Base-by-base conservation (phyloP, 2,797 vertebrate species). In the Jordanella pulchra region DNA sequence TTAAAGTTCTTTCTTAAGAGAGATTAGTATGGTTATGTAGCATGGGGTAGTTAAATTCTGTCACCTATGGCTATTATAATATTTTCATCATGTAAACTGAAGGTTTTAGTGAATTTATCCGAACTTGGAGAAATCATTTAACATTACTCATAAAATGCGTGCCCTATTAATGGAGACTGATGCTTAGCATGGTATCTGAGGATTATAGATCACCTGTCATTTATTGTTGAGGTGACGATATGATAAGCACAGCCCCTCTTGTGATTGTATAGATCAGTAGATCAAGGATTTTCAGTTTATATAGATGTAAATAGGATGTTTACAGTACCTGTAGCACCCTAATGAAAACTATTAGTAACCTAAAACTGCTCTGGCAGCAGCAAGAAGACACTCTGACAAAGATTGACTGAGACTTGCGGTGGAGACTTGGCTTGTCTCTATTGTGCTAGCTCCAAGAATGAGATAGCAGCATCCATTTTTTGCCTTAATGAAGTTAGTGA, bases 401-500 rank as follows among this genome's bases (percentile, higher is more conserved):
- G 86, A 93, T 87, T 92, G 89, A 92, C 86, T 89, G 81, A 64
- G 76, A 76, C 77, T 44, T 87, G 67, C 42, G 50, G 76, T 72
- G 50, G 55, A 80, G 84, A 82, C 91, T 87, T 90, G 90, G 91
- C 89, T 83, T 54, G 32, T 79, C 44, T 78, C 89, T 87, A 82
- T 93, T 91, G 89, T 88, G 86, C 87, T 73, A 87, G 86, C 91
- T 91, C 88, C 83, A 84, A 92, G 88, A 93, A 91, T 89, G 89
- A 93, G 91, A 91, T 92, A 91, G 91, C 86, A 67, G 89, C 92
- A 91, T 93, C 86, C 92, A 93, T 94, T 93, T 93, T 39, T 90
- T 89, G 88, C 89, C 90, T 93, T 95, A 95, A 95, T 95, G 94
- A 95, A 95, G 93, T 94, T 93, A 94, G 93, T 95, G 94, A 95